Evolutionary conservation across 30 jellyfish, hydroid and myxozoan species (phyloP).

Genomic region (Hydractinia echinata): DNA sequence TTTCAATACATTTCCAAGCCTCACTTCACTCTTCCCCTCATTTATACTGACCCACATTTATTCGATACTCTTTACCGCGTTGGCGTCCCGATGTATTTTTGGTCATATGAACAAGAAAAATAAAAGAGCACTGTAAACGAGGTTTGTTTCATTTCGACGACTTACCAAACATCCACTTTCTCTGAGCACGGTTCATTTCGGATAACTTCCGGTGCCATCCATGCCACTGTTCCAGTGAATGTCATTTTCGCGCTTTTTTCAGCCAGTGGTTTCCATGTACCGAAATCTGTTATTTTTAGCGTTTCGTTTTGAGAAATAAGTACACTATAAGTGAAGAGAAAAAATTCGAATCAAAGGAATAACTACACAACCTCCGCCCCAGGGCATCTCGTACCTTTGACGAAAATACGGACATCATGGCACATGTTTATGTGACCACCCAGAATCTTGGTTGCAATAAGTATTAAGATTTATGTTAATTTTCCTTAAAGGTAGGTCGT

Average conservation of each 20-base stretch:
- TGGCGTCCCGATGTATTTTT: background rate
- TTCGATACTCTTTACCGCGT: no score
- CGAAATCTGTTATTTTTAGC: conserved; percentile 89
- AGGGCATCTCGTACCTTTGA: no score
- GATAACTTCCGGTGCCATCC: conserved; percentile 99
- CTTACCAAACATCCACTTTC: conserved; percentile 95
- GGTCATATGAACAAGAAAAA: background rate
- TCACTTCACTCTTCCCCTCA: no score
- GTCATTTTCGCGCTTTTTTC: conserved; percentile 99
- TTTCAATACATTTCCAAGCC: no score
- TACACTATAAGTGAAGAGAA: conserved; percentile 35
- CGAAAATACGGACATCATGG: no score
- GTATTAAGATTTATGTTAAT: no score
- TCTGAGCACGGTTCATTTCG: conserved; percentile 99
- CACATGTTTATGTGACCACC: no score
- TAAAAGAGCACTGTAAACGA: background rate
- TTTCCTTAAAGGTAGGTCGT: no score
- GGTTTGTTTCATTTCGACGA: background rate
- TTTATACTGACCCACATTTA: background rate
- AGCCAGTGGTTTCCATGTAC: conserved; percentile 90
- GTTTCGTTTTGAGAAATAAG: conserved; percentile 81
- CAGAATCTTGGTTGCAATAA: no score
- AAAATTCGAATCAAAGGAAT: no score
- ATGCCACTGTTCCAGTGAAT: conserved; percentile 97
- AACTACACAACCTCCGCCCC: no score